Percentiles rank a stretch among this genome's conserved stretches.
phyloP scores from a whole-genome alignment of 2,888 invertebrate species.

The Cryptus armator region DNA sequence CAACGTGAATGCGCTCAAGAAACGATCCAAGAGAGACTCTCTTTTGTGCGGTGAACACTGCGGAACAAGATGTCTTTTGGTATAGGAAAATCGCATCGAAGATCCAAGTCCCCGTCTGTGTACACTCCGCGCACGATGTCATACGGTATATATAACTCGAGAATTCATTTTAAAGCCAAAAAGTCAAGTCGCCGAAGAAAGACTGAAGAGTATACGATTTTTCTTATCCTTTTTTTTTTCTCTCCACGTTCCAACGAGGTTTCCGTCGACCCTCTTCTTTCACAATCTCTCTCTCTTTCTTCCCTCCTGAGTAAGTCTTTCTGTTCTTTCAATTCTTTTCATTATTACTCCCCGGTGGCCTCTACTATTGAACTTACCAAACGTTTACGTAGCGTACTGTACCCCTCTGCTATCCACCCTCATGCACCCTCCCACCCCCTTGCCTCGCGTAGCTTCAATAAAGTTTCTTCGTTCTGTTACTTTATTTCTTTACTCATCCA shows the following conservation, averaged over 20 bases:
- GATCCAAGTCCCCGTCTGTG: neutral
- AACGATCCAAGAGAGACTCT: neutral
- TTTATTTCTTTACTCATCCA: constrained; percentile 9
- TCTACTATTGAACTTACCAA: constrained; percentile 31
- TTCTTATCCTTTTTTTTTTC: constrained; percentile 30
- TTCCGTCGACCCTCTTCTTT: constrained; percentile 67
- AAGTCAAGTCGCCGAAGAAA: constrained; percentile 4
- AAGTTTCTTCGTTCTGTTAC: constrained; percentile 29
- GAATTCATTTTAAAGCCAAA: constrained; percentile 41
- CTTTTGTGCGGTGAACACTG: neutral
- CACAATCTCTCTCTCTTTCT: constrained; percentile 50
- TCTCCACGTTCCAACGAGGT: constrained; percentile 66
- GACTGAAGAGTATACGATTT: constrained; percentile 27
- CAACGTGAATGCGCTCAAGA: neutral
- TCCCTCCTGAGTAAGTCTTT: neutral
- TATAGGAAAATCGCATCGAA: constrained; percentile 3
- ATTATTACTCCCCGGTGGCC: constrained; percentile 39
- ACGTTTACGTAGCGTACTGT: constrained; percentile 37
- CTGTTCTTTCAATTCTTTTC: constrained; percentile 33
- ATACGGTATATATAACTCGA: neutral
- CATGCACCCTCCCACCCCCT: neutral
- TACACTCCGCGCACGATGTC: neutral
- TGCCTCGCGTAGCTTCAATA: constrained; percentile 18
- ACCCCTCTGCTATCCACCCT: neutral
- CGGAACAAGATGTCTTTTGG: neutral